phyloP scores from a whole-genome alignment of 1,140 invertebrate species.

The Drosophila azteca region DNA sequence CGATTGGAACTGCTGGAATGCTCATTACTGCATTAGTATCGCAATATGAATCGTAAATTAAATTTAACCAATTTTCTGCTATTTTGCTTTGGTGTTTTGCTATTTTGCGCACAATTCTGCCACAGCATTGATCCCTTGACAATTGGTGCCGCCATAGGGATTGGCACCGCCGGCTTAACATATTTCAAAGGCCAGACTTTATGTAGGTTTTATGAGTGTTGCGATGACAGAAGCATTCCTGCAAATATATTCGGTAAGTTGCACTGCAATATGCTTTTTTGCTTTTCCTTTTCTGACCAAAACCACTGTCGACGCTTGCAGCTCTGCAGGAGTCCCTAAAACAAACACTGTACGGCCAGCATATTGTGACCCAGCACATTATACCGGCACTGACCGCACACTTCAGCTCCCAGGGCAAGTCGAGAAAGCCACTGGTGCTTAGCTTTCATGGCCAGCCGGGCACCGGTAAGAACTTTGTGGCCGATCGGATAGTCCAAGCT shows the following conservation, averaged over 20 bases:
- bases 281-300: not conserved
- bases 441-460: slow-evolving; percentile 93
- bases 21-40: too few species aligned
- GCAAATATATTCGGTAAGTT: slow-evolving; percentile 61
- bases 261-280: not conserved
- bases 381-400: slow-evolving; percentile 86
- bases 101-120: not conserved
- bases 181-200: slow-evolving; percentile 55
- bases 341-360: slow-evolving; percentile 87
- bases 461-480: slow-evolving; percentile 94
- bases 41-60: not conserved
- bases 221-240: slow-evolving; percentile 82
- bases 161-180: slow-evolving; percentile 5
- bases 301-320: slow-evolving; percentile 40
- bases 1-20: too few species aligned
- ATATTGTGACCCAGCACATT: slow-evolving; percentile 85
- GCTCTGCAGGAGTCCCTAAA: slow-evolving; percentile 76
- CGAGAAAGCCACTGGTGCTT: slow-evolving; percentile 88
- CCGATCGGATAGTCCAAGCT: slow-evolving; percentile 91
- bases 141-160: slow-evolving; percentile 22
- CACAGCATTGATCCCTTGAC: slow-evolving; percentile 45
- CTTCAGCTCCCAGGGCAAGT: slow-evolving; percentile 80
- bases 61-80: not conserved
- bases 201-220: slow-evolving; percentile 84
- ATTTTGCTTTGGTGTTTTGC: slow-evolving; percentile 1